Base-by-base conservation (phyloP, 53 echinoderm and acorn worm species). In the Hippasteria phrygiana region DNA sequence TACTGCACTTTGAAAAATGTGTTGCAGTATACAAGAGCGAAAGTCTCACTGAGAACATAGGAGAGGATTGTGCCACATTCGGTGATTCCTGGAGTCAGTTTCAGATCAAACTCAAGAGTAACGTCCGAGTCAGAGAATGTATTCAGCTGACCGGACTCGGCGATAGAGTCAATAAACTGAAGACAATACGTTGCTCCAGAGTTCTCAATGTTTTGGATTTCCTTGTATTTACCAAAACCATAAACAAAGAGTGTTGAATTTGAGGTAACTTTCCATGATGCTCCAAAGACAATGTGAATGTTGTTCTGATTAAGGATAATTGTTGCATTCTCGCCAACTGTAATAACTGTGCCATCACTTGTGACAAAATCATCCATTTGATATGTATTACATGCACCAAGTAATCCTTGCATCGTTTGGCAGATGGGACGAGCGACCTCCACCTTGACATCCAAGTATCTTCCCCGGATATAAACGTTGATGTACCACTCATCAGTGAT, bases 91-190 rank as follows among this genome's bases (percentile, higher is more conserved):
- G 73, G 37, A 6, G 62, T 64, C n/a, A 88, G 45, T 88, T 93
- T 73, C 3, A 96, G 34, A 47, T 89, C 71, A 74, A 96, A 93
- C 71, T 96, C 96, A 46, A 96, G 70, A 1, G 96, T 96, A 28
- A 96, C 80, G 54, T 96, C 96, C 3, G 96, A 91, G 63, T 93
- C 94, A 24, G 96, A 90, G 67, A 96, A 91, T 27, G 96, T 93
- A 55, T 90, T 79, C 33, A 96, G 43, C 62, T 43, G 54, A 22
- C 51, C 77, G 12, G 96, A 88, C 41, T 75, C 87, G 20, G 87
- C 84, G 20, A 71, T 37, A 35, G 94, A 88, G 89, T 96, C 93
- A 55, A 90, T 76, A 80, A 96, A 96, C 45, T 71, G 91, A 22
- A 96, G 71, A 31, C 91, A 92, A 87, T 96, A 96, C 4, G 91